Base-by-base conservation (phyloP, 2,113 vertebrate genomes). In the Chionodraco myersi region DNA sequence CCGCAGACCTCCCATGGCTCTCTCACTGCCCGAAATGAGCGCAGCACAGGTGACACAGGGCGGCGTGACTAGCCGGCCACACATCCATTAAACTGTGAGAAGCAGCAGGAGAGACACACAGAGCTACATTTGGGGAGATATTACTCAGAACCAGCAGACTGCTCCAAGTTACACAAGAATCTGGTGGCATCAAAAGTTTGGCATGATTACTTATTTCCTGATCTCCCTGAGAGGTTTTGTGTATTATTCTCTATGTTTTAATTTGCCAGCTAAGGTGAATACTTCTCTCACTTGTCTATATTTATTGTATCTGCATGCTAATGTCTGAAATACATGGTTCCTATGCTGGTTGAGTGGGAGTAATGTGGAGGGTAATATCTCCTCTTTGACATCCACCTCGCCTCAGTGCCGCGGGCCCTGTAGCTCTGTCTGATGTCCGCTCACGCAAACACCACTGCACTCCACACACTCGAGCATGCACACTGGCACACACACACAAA, bases 311-410 rank as follows among this genome's bases (percentile, higher is more conserved):
- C 71, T 84, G 67, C 76, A 88, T 86, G 79, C 57, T 80, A 79
- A 82, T 85, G 72, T 75, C 70, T 78, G 78, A 82, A 83, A 75
- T 41, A 36, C 13, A 83, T 73, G 2, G 10, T 64, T 66, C 72
- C 56, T 72, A 15, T 82, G 58, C 48, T 60, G 85, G 52, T 30
- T 1, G 67, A 84, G 90, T 92, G 77, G 91, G 91, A 83, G 90
- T 89, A 82, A 75, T 75, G 78, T 70, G 73, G 77, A 90, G 82
- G 88, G 80, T 91, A 89, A 91, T 89, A 67, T 89, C 79, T 88
- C 86, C 87, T 89, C 79, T 91, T 90, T 92, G 91, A 93, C 90
- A 84, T 92, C 84, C 87, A 89, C 84, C 85, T 84, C 67, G 13
- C 75, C 47, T 52, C 80, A 0, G 83, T 73, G 82, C 87, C 71